These are phyloP conservation scores for Slavum lentiscoides DNA, from an alignment of 2,888 invertebrate species.

Conservation along the genomic window DNA sequence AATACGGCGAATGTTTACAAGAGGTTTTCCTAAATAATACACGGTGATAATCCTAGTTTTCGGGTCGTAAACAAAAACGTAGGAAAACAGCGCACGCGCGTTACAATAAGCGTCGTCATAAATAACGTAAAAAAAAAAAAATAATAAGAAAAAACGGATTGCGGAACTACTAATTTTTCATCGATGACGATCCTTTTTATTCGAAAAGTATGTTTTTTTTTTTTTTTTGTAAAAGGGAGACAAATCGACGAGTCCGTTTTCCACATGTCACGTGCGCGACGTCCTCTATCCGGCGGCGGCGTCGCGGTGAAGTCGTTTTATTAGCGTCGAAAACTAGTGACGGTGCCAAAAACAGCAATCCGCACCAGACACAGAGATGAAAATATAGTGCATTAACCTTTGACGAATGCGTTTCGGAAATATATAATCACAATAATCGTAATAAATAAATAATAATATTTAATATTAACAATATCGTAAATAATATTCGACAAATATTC, in stretches of 20 bases:
- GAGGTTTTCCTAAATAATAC: background rate
- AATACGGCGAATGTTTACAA: background rate
- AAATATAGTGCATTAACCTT: constrained; percentile 33
- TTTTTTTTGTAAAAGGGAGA: too few species aligned
- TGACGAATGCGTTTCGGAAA: background rate
- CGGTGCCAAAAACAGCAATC: constrained; percentile 43
- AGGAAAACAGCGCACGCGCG: too few species aligned
- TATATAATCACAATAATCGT: background rate
- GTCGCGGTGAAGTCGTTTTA: constrained; percentile 1
- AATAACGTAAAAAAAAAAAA: too few species aligned
- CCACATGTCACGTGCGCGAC: background rate
- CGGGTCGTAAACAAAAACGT: too few species aligned
- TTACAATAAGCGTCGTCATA: too few species aligned
- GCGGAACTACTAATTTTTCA: too few species aligned
- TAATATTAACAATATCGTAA: too few species aligned
- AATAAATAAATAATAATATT: too few species aligned
- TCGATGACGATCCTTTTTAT: background rate
- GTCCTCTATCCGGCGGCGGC: background rate
- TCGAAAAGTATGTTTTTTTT: too few species aligned
- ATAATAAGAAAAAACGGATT: too few species aligned
- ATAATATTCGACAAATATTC: too few species aligned
- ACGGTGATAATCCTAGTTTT: constrained; percentile 7
- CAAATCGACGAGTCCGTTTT: too few species aligned
- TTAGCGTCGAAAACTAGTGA: background rate
- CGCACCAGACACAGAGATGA: constrained; percentile 14